These are phyloP conservation scores for Pollicipes pollicipes DNA, from an alignment of 1,140 invertebrate species.

Conservation along the genomic window DNA sequence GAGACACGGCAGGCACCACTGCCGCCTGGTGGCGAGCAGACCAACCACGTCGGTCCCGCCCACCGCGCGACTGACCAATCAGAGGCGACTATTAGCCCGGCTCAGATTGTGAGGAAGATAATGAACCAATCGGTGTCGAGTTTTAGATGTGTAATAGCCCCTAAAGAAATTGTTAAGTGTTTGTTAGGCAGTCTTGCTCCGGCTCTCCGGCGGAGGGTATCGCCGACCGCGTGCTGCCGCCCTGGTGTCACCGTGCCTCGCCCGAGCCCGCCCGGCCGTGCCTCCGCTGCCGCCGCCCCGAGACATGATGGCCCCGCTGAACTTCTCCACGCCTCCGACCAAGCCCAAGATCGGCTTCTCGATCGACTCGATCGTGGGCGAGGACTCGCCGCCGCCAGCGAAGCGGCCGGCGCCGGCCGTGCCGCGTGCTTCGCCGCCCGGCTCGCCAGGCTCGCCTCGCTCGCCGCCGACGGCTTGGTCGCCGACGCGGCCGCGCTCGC, in stretches of 20 bases:
- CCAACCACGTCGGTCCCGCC: background rate
- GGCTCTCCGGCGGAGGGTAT: background rate
- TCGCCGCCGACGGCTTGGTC: background rate
- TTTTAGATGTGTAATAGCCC: slow-evolving; percentile 4
- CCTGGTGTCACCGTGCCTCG: too few relatives aligned
- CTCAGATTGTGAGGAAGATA: slow-evolving; percentile 1
- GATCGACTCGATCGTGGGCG: slow-evolving; percentile 81
- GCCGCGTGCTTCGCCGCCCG: background rate
- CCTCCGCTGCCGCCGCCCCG: too few relatives aligned
- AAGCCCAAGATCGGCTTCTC: slow-evolving; percentile 78
- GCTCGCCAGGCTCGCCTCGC: background rate
- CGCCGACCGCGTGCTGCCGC: background rate
- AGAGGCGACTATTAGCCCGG: background rate
- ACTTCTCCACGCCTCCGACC: background rate
- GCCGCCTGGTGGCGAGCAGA: background rate
- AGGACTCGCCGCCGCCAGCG: background rate
- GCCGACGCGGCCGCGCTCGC: background rate
- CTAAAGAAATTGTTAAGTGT: slow-evolving; percentile 5
- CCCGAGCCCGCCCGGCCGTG: too few relatives aligned
- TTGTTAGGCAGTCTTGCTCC: background rate
- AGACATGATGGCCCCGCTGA: background rate
- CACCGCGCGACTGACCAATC: background rate
- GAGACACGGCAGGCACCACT: background rate
- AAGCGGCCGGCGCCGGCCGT: background rate
- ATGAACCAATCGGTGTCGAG: slow-evolving; percentile 5